Conservation (phyloP, 2,113 vertebrate genomes). For the Paraplagusia blochii region DNA sequence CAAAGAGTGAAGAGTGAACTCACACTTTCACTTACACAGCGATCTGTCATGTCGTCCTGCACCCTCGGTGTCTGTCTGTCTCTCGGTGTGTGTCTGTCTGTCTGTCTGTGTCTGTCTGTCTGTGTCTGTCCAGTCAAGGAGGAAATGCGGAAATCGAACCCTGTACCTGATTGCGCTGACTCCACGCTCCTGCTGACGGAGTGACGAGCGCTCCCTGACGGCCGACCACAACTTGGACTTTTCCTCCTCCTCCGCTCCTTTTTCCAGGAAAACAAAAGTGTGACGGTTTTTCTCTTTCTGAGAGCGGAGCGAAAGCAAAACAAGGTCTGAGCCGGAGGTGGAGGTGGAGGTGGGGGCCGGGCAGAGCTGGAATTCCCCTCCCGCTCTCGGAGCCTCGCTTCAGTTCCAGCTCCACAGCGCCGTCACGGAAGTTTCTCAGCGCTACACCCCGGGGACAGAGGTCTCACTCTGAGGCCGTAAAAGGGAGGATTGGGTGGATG, state of each 20-base stretch:
- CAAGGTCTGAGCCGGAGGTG: constrained; percentile 61
- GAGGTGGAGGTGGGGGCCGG: constrained; percentile 80
- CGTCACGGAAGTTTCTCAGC: constrained; percentile 34
- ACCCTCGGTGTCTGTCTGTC: no score
- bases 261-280: constrained; percentile 74
- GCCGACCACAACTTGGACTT: background rate
- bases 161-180: constrained; percentile 46
- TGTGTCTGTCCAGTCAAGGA: background rate
- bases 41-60: constrained; percentile 45
- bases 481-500: no score
- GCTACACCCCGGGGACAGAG: constrained; percentile 10
- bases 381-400: constrained; percentile 36
- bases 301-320: constrained; percentile 97
- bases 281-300: constrained; percentile 74
- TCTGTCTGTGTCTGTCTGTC: no score
- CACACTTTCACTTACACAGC: constrained; percentile 55
- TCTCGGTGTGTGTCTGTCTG: no score
- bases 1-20: constrained; percentile 23
- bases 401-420: constrained; percentile 21
- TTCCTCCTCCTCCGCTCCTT: background rate
- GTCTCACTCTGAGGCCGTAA: constrained; percentile 46
- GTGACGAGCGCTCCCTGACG: background rate
- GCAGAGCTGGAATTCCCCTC: constrained; percentile 83
- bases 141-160: constrained; percentile 56
- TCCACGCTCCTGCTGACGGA: constrained; percentile 12